Conservation (phyloP, 2,797 vertebrate species). For the Myripristis jacobus region DNA sequence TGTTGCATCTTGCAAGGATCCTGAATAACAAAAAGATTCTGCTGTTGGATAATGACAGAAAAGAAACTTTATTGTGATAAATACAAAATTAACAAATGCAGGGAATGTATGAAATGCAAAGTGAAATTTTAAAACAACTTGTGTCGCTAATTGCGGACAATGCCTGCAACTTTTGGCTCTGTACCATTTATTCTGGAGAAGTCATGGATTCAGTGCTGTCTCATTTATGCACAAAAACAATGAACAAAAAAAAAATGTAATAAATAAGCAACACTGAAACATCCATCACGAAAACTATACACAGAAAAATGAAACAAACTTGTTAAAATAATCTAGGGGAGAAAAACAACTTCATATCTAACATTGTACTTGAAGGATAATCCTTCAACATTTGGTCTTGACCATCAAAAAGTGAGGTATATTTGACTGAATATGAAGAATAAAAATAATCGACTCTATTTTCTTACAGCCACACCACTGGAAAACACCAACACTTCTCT, state of each 20-base stretch:
- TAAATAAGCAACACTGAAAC: constrained; percentile 44
- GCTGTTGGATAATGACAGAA: constrained; percentile 44
- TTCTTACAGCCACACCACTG: neutral
- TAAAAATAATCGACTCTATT: constrained; percentile 30
- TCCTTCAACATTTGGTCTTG: constrained; percentile 66
- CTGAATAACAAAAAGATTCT: constrained; percentile 5
- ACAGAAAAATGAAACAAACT: constrained; percentile 7
- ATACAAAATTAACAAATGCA: constrained; percentile 73
- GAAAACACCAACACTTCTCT: constrained; percentile 4
- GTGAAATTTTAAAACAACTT: neutral
- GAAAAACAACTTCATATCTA: constrained; percentile 10
- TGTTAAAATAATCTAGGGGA: neutral
- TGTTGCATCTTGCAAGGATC: neutral
- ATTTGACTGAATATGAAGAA: constrained; percentile 29
- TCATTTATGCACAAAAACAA: constrained; percentile 26
- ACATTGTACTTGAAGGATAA: constrained; percentile 24
- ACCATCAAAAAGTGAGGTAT: constrained; percentile 54
- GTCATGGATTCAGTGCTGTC: constrained; percentile 27
- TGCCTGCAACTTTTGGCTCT: constrained; percentile 36
- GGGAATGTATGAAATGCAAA: constrained; percentile 54
- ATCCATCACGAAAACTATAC: constrained; percentile 6
- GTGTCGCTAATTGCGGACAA: constrained; percentile 13
- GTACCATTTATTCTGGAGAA: constrained; percentile 13
- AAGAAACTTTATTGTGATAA: constrained; percentile 72
- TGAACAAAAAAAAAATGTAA: constrained; percentile 39